phyloP scores from a whole-genome alignment of 1,140 invertebrate genomes.

The Bombus haemorrhoidalis region DNA sequence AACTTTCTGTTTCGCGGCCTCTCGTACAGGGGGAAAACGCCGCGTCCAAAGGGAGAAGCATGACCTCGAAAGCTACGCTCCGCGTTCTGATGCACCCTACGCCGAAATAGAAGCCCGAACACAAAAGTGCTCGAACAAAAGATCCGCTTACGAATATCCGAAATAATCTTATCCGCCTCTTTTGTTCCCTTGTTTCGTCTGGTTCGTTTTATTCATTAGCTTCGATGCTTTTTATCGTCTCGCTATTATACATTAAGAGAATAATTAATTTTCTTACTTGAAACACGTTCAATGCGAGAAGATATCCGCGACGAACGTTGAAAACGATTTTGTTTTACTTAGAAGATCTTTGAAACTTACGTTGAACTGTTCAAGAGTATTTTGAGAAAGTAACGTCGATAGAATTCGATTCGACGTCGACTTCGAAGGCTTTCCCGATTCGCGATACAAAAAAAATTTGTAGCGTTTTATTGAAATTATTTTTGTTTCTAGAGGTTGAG shows the following conservation, averaged over 20 bases:
- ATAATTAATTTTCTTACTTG: not conserved
- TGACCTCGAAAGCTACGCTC: conserved; percentile 28
- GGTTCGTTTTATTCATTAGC: not conserved
- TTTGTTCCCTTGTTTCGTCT: not conserved
- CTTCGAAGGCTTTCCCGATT: too few relatives aligned
- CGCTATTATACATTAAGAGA: too few relatives aligned
- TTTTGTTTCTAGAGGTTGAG: too few relatives aligned
- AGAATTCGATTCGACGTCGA: too few relatives aligned
- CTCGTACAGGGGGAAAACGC: conserved; percentile 31
- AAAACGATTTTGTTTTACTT: too few relatives aligned
- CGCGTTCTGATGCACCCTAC: conserved; percentile 14
- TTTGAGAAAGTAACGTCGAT: too few relatives aligned
- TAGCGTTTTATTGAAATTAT: too few relatives aligned
- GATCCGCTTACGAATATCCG: not conserved
- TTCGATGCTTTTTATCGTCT: not conserved
- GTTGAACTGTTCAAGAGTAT: too few relatives aligned
- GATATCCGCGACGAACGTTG: too few relatives aligned
- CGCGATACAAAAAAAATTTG: too few relatives aligned
- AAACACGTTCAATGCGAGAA: too few relatives aligned
- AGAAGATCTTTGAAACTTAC: too few relatives aligned
- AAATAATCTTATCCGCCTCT: conserved; percentile 1
- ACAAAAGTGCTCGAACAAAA: not conserved
- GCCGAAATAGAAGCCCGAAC: not conserved
- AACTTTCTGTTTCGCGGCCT: conserved; percentile 69
- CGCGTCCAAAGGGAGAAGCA: conserved; percentile 50